phyloP scores from a whole-genome alignment of 1,140 invertebrate genomes.

The Drosophila kurseongensis region DNA sequence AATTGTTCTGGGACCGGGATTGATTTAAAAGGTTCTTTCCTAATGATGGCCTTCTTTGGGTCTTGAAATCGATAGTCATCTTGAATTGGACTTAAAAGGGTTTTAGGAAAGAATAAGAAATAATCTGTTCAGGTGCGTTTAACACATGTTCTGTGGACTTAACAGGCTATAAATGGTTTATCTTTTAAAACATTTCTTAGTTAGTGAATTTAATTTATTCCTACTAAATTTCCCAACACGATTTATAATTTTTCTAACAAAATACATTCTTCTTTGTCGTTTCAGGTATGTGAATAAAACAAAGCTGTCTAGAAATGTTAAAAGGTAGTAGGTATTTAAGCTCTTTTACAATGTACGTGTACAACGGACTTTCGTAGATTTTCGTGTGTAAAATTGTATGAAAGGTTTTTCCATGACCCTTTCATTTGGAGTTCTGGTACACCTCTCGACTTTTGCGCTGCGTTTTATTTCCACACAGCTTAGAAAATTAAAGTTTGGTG shows the following conservation, averaged over 20 bases:
- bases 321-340: slow-evolving; percentile 6
- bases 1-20: slow-evolving; percentile 26
- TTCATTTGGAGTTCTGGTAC: background rate
- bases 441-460: slow-evolving; percentile 36
- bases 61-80: slow-evolving; percentile 7
- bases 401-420: background rate
- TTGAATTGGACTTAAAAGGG: background rate
- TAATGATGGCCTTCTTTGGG: slow-evolving; percentile 1
- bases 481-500: slow-evolving; percentile 79
- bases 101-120: background rate
- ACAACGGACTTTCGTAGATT: slow-evolving; percentile 5
- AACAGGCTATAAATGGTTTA: background rate
- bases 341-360: background rate
- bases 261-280: slow-evolving; percentile 12
- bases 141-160: slow-evolving; percentile 4
- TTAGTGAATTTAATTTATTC: too few relatives aligned
- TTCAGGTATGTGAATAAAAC: slow-evolving; percentile 57
- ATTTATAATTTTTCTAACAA: slow-evolving; percentile 4
- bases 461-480: slow-evolving; percentile 72
- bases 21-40: slow-evolving; percentile 6
- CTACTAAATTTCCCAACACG: too few relatives aligned
- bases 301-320: background rate
- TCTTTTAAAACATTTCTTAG: too few relatives aligned
- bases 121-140: background rate
- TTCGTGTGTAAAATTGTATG: background rate